Conservation (phyloP, 2,113 vertebrate species). For the Progne subis region DNA sequence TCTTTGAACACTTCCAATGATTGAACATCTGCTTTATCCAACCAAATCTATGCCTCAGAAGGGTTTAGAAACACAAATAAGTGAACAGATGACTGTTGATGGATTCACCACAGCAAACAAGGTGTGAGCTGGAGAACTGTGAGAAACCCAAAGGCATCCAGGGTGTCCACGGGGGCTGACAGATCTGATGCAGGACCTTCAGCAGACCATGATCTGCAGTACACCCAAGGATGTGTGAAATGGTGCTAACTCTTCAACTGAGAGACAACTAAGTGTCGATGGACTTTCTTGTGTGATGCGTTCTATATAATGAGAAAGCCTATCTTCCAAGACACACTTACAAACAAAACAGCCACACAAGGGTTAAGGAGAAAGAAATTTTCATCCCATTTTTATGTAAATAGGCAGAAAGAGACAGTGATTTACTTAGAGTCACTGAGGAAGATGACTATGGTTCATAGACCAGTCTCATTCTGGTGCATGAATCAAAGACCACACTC, state of each 20-base stretch:
- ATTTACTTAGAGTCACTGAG: not conserved
- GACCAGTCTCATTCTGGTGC: not conserved
- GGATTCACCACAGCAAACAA: not conserved
- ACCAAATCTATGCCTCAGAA: not conserved
- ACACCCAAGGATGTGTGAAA: not conserved
- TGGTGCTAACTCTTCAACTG: not conserved
- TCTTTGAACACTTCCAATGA: not conserved
- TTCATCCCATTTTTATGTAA: not conserved
- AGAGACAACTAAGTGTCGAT: not conserved
- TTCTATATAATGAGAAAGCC: not conserved
- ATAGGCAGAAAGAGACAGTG: not conserved
- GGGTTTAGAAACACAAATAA: not conserved
- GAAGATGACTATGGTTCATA: not conserved
- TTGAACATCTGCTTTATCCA: not conserved
- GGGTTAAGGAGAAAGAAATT: not conserved
- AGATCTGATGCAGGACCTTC: not conserved
- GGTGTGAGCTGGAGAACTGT: rapidly evolving
- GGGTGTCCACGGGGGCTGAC: not conserved
- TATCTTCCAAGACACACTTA: not conserved
- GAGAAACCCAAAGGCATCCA: not conserved
- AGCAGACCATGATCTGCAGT: not conserved
- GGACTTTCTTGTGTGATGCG: not conserved
- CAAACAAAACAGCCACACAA: not conserved
- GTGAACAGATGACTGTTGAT: not conserved
- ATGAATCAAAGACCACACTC: not conserved